Conservation (phyloP, 1,140 invertebrate species). For the Ceratina calcarata region DNA sequence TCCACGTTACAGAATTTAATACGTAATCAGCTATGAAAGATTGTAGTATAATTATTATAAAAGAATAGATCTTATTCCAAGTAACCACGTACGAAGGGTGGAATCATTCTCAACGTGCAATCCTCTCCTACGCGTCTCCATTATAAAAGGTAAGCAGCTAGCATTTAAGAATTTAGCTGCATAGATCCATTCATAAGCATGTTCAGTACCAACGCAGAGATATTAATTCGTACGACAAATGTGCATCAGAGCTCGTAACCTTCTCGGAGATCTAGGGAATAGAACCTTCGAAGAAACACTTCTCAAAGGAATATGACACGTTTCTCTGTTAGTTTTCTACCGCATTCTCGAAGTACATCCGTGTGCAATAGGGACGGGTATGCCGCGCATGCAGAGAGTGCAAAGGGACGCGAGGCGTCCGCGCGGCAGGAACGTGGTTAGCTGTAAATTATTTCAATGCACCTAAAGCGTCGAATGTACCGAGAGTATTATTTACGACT, state of each 20-base stretch:
- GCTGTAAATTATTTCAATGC: conserved; percentile 64
- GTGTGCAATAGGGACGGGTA: not conserved
- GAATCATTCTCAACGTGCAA: too few species aligned
- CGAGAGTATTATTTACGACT: conserved; percentile 66
- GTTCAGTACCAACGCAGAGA: too few species aligned
- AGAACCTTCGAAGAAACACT: not conserved
- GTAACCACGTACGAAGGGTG: too few species aligned
- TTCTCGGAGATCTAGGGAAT: not conserved
- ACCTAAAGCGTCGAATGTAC: conserved; percentile 51
- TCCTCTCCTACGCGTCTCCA: too few species aligned
- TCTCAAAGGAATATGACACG: not conserved
- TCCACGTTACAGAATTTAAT: not conserved
- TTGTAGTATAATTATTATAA: not conserved
- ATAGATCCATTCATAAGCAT: too few species aligned
- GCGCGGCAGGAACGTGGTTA: conserved; percentile 43
- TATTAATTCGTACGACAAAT: too few species aligned
- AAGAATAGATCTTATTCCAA: not conserved
- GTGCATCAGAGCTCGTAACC: too few species aligned
- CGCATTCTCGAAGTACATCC: not conserved
- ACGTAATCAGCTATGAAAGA: not conserved
- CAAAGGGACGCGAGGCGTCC: conserved; percentile 20
- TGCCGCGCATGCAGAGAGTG: not conserved
- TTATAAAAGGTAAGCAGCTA: too few species aligned
- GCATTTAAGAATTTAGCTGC: too few species aligned
- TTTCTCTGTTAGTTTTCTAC: not conserved